These are phyloP conservation scores for Phania funesta DNA, from an alignment of 2,888 invertebrate genomes.

Conservation along the genomic window DNA sequence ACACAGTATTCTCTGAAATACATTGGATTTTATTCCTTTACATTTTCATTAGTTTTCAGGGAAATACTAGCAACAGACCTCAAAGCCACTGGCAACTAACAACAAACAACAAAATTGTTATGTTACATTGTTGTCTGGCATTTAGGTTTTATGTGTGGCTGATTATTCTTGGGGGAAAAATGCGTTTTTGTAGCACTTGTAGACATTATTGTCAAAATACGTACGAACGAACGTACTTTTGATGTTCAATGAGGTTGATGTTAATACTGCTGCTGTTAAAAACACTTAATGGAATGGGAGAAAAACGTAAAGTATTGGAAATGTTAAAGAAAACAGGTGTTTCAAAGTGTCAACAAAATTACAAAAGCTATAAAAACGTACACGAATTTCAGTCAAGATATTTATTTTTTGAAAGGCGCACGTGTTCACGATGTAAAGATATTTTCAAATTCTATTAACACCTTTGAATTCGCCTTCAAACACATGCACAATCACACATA, in stretches of 20 bases:
- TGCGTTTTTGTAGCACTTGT: constrained; percentile 19
- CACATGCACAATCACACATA: no score
- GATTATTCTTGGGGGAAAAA: not conserved
- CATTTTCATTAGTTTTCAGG: not conserved
- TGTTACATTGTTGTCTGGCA: not conserved
- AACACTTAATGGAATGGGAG: not conserved
- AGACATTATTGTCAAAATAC: constrained; percentile 41
- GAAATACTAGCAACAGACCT: not conserved
- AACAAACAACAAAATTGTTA: not conserved
- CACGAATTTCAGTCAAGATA: not conserved
- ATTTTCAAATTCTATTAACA: no score
- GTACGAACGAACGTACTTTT: not conserved
- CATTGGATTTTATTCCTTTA: not conserved
- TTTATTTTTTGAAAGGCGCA: no score
- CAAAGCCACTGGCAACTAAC: not conserved
- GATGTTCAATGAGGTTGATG: not conserved
- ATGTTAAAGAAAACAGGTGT: constrained; percentile 63
- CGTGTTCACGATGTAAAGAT: no score
- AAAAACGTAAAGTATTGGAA: constrained; percentile 44
- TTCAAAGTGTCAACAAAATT: constrained; percentile 64
- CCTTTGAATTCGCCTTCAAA: no score
- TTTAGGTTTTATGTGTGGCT: constrained; percentile 1
- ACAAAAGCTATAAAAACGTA: constrained; percentile 32
- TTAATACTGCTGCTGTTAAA: not conserved
- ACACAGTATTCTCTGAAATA: no score